These are phyloP conservation scores for Idaea dimidiata DNA, from an alignment of 2,888 invertebrate genomes.

Conservation along the genomic window DNA sequence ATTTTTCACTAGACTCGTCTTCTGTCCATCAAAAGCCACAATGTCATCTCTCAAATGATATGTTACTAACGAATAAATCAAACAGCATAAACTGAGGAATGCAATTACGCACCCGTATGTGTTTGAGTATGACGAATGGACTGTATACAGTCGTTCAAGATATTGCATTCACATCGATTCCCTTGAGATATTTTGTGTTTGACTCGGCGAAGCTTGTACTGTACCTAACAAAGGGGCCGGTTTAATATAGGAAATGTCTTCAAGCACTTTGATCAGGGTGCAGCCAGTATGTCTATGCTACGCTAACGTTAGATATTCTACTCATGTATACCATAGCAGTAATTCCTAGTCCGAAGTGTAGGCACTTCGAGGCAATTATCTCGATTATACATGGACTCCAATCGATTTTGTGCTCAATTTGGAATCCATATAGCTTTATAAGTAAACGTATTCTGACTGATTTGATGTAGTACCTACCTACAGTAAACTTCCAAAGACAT, in stretches of 20 bases:
- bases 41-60: too few species aligned
- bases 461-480: too few species aligned
- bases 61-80: neutral
- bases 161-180: constrained; percentile 14
- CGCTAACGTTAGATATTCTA: too few species aligned
- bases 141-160: neutral
- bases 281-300: constrained; percentile 20
- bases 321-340: too few species aligned
- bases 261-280: constrained; percentile 27
- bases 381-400: too few species aligned
- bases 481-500: too few species aligned
- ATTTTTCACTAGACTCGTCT: too few species aligned
- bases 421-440: too few species aligned
- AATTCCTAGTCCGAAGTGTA: neutral
- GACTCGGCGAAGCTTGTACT: constrained; percentile 13
- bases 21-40: too few species aligned
- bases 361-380: neutral
- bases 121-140: constrained; percentile 8
- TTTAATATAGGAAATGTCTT: constrained; percentile 36
- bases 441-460: too few species aligned
- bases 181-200: constrained; percentile 10
- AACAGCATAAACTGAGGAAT: neutral
- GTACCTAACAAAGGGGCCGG: constrained; percentile 27
- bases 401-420: too few species aligned
- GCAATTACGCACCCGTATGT: neutral